Percentiles rank a stretch among this genome's conserved stretches.
These are phyloP conservation scores for Hydraecia micacea DNA, from an alignment of 2,888 invertebrate genomes.

Conservation along the genomic window DNA sequence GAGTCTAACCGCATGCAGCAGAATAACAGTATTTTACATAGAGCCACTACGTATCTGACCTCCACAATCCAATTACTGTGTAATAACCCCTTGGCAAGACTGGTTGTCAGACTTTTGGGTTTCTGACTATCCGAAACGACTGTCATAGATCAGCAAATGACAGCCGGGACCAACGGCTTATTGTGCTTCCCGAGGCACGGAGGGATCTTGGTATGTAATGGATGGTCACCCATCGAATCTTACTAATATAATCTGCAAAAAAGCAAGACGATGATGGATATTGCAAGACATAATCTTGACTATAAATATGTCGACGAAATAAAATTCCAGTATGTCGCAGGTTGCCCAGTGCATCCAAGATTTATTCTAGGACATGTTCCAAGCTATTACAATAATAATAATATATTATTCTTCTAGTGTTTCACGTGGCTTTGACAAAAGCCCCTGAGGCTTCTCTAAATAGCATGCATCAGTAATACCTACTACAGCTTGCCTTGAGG, in stretches of 20 bases:
- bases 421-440: slow-evolving; percentile 21
- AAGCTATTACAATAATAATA: neutral
- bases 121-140: neutral
- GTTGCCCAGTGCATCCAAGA: neutral
- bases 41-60: neutral
- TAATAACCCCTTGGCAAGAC: neutral
- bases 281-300: neutral
- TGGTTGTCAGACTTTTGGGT: neutral
- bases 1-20: neutral
- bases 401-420: neutral
- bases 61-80: neutral
- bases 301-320: too few relatives aligned
- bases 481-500: slow-evolving; percentile 17
- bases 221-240: neutral
- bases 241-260: neutral
- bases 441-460: slow-evolving; percentile 21
- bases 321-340: neutral
- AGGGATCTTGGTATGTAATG: neutral
- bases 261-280: neutral
- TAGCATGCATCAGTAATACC: slow-evolving; percentile 24
- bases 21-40: neutral
- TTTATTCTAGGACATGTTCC: neutral
- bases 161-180: neutral
- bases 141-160: neutral
- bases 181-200: neutral